Percentiles rank a stretch among this genome's conserved stretches.
Conservation (phyloP, 2,797 vertebrate species). For the Podarcis lilfordi region DNA sequence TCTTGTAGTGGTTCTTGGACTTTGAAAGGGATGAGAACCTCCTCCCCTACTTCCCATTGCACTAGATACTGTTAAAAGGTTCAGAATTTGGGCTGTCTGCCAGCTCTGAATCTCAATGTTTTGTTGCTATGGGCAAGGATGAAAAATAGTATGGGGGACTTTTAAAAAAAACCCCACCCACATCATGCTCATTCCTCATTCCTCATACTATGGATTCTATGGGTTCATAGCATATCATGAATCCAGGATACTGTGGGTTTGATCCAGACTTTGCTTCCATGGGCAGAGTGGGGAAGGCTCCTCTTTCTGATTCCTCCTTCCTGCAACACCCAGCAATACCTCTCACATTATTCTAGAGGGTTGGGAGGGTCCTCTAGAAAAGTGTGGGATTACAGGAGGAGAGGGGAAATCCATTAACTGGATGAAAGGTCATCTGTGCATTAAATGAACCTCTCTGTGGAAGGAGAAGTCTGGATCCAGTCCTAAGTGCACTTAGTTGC, state of each 20-base stretch:
- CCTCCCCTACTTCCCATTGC: neutral
- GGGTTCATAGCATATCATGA: neutral
- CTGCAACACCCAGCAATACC: neutral
- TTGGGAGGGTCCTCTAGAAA: neutral
- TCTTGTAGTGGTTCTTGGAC: neutral
- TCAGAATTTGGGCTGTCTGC: neutral
- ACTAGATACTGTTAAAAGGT: neutral
- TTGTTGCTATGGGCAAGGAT: neutral
- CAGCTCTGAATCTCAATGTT: neutral
- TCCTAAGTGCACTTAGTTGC: neutral
- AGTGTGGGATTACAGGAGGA: no score
- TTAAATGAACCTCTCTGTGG: neutral
- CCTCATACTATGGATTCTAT: neutral
- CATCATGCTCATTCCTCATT: neutral
- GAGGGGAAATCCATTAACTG: neutral
- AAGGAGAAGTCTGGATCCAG: neutral
- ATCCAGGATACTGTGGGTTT: neutral
- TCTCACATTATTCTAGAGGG: neutral
- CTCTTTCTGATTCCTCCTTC: neutral
- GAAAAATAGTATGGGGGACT: neutral
- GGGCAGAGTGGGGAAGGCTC: neutral
- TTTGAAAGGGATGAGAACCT: no score
- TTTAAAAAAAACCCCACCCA: no score
- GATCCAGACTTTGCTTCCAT: neutral
- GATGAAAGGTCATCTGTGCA: neutral